A percentile compares a stretch with the other conserved stretches of the same genome.
Evolutionary conservation across 2,888 invertebrate species (phyloP).

Genomic region (Podotricha telesiphe): DNA sequence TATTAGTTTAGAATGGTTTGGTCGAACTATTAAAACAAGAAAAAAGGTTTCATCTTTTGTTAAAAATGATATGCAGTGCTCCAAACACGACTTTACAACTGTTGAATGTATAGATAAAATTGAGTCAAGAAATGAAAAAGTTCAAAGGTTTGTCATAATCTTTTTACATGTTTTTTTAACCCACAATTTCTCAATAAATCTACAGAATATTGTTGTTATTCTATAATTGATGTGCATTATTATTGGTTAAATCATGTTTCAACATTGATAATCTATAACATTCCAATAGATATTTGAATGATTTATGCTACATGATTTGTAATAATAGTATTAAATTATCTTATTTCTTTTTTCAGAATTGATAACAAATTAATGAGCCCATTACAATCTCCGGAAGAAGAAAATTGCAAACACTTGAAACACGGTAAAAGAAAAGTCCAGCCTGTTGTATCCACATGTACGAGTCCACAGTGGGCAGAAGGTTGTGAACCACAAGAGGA

Average conservation of each 20-base stretch:
- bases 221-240: too few species aligned
- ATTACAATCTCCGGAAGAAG: slow-evolving; percentile 64
- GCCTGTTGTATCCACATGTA: slow-evolving; percentile 58
- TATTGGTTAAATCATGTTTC: too few species aligned
- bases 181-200: too few species aligned
- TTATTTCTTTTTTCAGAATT: slow-evolving; percentile 56
- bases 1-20: slow-evolving; percentile 86
- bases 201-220: too few species aligned
- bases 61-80: slow-evolving; percentile 79
- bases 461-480: slow-evolving; percentile 76
- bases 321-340: slow-evolving; percentile 56
- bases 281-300: background rate
- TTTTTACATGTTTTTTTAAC: background rate
- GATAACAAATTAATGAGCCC: slow-evolving; percentile 59
- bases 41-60: slow-evolving; percentile 83
- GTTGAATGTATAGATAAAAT: slow-evolving; percentile 73
- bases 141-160: slow-evolving; percentile 57
- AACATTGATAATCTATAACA: background rate
- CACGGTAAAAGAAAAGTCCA: slow-evolving; percentile 60
- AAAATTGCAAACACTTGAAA: slow-evolving; percentile 49
- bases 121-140: slow-evolving; percentile 57
- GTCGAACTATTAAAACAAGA: slow-evolving; percentile 83
- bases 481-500: slow-evolving; percentile 65
- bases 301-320: slow-evolving; percentile 16
- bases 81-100: slow-evolving; percentile 77